These are phyloP conservation scores for Carposina sasakii DNA, from an alignment of 1,140 invertebrate species.

Conservation along the genomic window DNA sequence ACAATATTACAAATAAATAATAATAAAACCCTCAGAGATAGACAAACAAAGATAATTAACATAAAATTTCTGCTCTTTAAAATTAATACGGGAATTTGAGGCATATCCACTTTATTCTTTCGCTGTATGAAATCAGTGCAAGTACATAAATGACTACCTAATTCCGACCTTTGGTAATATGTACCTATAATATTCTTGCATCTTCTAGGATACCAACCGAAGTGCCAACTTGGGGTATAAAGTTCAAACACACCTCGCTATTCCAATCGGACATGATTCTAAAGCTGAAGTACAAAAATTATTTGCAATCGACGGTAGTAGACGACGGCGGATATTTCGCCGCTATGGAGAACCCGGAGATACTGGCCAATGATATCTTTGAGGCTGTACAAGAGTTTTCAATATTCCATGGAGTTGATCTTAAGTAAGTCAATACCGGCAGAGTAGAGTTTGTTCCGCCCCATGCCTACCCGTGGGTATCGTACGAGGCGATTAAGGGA, in stretches of 20 bases:
- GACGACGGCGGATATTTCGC: constrained; percentile 78
- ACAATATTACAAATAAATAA: no score
- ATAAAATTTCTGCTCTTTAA: no score
- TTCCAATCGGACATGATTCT: constrained; percentile 57
- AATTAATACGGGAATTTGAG: no score
- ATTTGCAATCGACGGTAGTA: constrained; percentile 55
- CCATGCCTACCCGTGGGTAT: no score
- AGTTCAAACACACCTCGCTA: constrained; percentile 66
- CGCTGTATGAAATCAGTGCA: no score
- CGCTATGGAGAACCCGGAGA: constrained; percentile 75
- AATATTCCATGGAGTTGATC: constrained; percentile 19
- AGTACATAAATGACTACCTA: no score
- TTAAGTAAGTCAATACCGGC: not conserved
- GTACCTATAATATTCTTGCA: not conserved
- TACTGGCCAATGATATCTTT: constrained; percentile 77
- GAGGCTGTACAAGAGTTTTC: constrained; percentile 47
- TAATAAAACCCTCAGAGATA: no score
- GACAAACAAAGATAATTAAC: no score
- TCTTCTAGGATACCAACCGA: constrained; percentile 56
- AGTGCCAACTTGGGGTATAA: constrained; percentile 70
- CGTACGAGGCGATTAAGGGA: no score
- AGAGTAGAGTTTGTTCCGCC: no score
- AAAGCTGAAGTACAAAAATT: constrained; percentile 60
- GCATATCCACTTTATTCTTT: no score
- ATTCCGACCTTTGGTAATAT: no score